Base-by-base conservation (phyloP, 2,888 invertebrate genomes). In the Papilio demoleus region DNA sequence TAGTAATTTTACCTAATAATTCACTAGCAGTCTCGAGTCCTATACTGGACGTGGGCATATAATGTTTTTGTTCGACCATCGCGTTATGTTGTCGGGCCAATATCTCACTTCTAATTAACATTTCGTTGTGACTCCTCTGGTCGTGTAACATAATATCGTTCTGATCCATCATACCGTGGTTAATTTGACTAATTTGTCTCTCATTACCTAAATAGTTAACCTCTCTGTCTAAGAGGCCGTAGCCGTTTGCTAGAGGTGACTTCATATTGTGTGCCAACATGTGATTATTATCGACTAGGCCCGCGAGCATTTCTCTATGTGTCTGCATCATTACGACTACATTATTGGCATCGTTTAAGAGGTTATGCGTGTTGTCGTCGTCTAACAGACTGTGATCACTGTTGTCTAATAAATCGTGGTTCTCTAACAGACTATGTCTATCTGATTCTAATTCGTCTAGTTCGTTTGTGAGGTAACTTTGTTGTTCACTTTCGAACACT, bases 371-470 rank as follows among this genome's bases (percentile, higher is more conserved):
- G 71, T 81, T 83, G 63, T 92, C 91, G 67, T 92, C 91, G 24
- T 92, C 92, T 50, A 92, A 68, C 11, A 92, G 73, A 50, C 88
- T 88, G 83, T 91, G 93, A 70, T 93, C 92, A 65, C 89, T 91
- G 79, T 82, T 90, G 63, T 93, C 91, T 78, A 92, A 77, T 65
- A 93, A 72, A 71, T 91, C 90, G 75, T 93, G 92, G 73, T 88
- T 92, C 68, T 93, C 93, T 75, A 93, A 76, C 68, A 93, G 76
- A 74, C 90, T 91, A 78, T 93, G 93, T 78, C 93, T 84, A 70
- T 93, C 93, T n/a, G 91, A 91, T 80, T 92, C 92, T 65, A 92
- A 71, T 74, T 92, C 92, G 67, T 92, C 90, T 74, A 92, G 77
- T 73, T 92, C 92, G 71, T 87, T 89, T 70, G 88, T 80, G 67